Conservation (phyloP, 2,113 vertebrate species). For the Mastomys natalensis region DNA sequence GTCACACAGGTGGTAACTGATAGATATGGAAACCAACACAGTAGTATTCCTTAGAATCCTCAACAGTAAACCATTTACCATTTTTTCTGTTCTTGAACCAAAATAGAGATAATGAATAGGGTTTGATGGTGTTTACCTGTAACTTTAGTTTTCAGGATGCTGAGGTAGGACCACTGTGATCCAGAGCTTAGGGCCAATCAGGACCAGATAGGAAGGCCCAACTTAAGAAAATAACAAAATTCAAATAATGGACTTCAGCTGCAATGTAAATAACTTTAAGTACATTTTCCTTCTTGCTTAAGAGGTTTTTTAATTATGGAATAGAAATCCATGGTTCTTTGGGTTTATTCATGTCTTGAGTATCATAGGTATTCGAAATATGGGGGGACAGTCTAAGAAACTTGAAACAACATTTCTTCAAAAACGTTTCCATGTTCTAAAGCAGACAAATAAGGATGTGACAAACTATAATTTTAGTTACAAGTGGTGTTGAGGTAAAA, state of each 20-base stretch:
- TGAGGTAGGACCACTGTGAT: background rate
- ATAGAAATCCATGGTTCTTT: background rate
- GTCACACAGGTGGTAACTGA: background rate
- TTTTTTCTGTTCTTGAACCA: background rate
- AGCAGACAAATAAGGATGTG: background rate
- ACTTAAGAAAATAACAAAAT: background rate
- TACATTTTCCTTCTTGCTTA: background rate
- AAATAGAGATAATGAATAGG: background rate
- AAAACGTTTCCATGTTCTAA: background rate
- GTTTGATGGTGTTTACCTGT: background rate
- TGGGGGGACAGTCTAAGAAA: background rate
- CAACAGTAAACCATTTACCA: background rate
- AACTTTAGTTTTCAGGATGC: background rate
- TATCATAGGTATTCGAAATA: background rate
- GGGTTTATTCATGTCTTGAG: background rate
- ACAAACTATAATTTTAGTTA: background rate
- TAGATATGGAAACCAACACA: background rate
- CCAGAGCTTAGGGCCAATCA: too few species aligned
- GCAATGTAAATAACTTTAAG: background rate
- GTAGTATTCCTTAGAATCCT: background rate
- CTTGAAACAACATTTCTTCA: conserved; percentile 17
- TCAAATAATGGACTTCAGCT: background rate
- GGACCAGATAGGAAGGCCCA: background rate
- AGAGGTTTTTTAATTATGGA: background rate
- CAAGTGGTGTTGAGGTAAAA: conserved; percentile 7